Conservation (phyloP, 2,888 invertebrate species). For the Phorcus lineatus region DNA sequence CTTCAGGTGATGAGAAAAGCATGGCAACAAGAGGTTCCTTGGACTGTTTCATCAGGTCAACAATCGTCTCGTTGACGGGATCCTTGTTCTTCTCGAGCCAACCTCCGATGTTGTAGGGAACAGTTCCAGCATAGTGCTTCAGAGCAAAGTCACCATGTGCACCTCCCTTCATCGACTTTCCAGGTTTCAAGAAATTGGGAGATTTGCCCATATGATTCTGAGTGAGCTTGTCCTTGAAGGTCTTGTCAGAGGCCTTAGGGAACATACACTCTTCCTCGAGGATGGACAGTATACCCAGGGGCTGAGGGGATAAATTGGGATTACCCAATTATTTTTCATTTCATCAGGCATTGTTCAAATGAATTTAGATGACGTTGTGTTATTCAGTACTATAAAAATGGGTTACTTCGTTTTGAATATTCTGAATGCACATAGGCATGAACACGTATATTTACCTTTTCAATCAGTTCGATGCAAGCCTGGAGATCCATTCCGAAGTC, state of each 20-base stretch:
- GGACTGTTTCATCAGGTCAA: constrained; percentile 94
- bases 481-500: constrained; percentile 95
- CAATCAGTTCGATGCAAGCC: constrained; percentile 91
- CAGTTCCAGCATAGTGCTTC: constrained; percentile 98
- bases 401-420: no score
- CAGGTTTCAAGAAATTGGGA: constrained; percentile 72
- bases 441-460: no score
- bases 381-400: no score
- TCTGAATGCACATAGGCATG: no score
- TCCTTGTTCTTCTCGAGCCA: constrained; percentile 99
- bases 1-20: constrained; percentile 60
- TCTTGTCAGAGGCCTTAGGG: constrained; percentile 99
- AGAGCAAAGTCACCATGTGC: constrained; percentile 98
- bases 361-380: no score
- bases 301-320: constrained; percentile 79
- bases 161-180: constrained; percentile 96
- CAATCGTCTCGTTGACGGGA: constrained; percentile 99
- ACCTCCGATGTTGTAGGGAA: constrained; percentile 97
- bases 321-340: no score
- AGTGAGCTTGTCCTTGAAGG: constrained; percentile 98
- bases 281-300: constrained; percentile 99
- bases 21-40: constrained; percentile 66
- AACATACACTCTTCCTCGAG: constrained; percentile 99
- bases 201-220: constrained; percentile 98
- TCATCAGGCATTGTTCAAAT: no score